Evolutionary conservation across 2,113 vertebrate species (phyloP).

Genomic region (Sorex fumeus): DNA sequence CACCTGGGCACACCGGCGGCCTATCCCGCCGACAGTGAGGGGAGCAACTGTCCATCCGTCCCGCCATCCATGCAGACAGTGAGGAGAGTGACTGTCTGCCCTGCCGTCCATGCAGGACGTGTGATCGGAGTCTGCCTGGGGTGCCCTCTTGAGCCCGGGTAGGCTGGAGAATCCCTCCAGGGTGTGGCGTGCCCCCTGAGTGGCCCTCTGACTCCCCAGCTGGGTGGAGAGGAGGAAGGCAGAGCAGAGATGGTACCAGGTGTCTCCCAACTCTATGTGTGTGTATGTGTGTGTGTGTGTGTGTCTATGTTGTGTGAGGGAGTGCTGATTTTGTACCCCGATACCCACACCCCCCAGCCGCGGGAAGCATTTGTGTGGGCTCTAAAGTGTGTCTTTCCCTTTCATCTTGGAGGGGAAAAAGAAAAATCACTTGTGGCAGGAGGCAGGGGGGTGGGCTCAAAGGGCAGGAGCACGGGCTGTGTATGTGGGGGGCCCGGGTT

Average conservation of each 20-base stretch:
- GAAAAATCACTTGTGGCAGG: neutral
- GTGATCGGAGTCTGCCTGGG: neutral
- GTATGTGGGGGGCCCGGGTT: no score
- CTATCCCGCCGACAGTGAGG: no score
- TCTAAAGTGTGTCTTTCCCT: constrained; percentile 34
- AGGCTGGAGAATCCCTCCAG: neutral
- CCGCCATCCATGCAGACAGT: constrained; percentile 82
- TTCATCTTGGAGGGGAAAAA: neutral
- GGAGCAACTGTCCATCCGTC: no score
- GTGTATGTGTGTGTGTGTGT: no score
- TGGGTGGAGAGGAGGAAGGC: neutral
- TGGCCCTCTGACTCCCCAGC: neutral
- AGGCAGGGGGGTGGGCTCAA: no score
- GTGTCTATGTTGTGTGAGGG: no score
- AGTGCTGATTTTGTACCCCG: no score
- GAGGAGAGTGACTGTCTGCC: constrained; percentile 64
- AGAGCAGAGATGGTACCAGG: no score
- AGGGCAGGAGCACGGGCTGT: no score
- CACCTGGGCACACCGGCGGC: no score
- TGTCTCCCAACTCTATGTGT: no score
- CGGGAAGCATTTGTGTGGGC: neutral
- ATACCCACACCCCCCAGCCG: neutral
- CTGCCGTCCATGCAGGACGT: neutral
- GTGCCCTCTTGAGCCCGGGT: neutral
- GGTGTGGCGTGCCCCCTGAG: neutral